Evolutionary conservation across 2,113 vertebrate species (phyloP).

Genomic region (Sigmodon hispidus): DNA sequence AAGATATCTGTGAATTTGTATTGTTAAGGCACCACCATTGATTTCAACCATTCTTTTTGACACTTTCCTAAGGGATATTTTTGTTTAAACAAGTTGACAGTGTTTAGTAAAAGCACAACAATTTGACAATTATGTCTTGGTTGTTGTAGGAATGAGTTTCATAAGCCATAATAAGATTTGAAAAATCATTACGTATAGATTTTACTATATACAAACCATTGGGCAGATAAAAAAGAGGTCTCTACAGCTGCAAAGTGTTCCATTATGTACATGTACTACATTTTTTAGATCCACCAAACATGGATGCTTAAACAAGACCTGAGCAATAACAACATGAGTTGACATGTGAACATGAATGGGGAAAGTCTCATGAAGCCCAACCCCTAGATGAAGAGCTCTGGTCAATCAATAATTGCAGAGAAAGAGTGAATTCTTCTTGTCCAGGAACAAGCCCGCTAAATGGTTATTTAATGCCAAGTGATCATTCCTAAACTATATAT

Average conservation of each 20-base stretch:
- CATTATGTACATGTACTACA: background rate
- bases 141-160: conserved; percentile 20
- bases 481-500: background rate
- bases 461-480: background rate
- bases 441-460: background rate
- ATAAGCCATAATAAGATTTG: background rate
- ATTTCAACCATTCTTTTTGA: background rate
- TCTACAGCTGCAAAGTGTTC: background rate
- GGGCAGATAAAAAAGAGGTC: background rate
- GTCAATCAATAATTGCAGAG: background rate
- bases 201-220: background rate
- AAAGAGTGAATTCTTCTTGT: background rate
- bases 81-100: background rate
- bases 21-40: background rate
- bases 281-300: background rate
- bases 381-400: background rate
- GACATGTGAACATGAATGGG: background rate
- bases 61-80: background rate
- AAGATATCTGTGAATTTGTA: background rate
- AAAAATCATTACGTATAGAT: background rate
- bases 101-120: background rate
- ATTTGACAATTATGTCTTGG: background rate
- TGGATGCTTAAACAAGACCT: background rate
- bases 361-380: background rate
- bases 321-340: background rate